Base-by-base conservation (phyloP, 2,888 invertebrate species). In the Tenthredo livida region DNA sequence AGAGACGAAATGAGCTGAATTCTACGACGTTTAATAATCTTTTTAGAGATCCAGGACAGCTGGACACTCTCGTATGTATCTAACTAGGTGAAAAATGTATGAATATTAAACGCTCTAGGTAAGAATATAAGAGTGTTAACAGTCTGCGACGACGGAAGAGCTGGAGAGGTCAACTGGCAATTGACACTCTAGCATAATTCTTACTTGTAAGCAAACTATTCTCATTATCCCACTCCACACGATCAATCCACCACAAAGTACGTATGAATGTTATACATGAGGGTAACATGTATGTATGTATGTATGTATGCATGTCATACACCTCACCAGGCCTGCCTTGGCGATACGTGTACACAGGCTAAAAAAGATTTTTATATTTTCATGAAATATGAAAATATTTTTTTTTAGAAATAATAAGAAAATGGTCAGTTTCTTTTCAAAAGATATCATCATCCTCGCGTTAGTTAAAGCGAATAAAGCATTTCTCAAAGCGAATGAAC, bases 281-380 rank as follows among this genome's bases (percentile, higher is more conserved):
- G n/a, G n/a, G n/a, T 29, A 2, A 29, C 29, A 29, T 29, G 29
- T 29, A 29, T n/a, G n/a, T 29, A 29, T 29, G 15, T 33, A 33
- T 4, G 33, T 33, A 33, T 33, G 5, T 21, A 37, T 72, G 37
- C 9, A 43, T 43, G 10, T 73, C 1, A 25, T 25, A 43, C 85
- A 86, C 78, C 88, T 91, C 91, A 91, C 91, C 92, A 92, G 90
- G 91, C 91, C 90, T 92, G 91, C 87, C 91, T 90, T 88, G 91
- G 90, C 89, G 91, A 91, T 84, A 91, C 90, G 88, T 92, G 91
- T 89, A 92, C 91, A 89, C 92, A 92, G 91, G 91, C 92, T 92
- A 91, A 89, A 92, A 91, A 91, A 88, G 90, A 92, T 88, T 89
- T 40, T 10, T 15, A 37, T 58, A 80, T 40, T 80, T 58, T 21